Evolutionary conservation across 2,113 vertebrate species (phyloP).

Genomic region (Sebastes schlegelii): DNA sequence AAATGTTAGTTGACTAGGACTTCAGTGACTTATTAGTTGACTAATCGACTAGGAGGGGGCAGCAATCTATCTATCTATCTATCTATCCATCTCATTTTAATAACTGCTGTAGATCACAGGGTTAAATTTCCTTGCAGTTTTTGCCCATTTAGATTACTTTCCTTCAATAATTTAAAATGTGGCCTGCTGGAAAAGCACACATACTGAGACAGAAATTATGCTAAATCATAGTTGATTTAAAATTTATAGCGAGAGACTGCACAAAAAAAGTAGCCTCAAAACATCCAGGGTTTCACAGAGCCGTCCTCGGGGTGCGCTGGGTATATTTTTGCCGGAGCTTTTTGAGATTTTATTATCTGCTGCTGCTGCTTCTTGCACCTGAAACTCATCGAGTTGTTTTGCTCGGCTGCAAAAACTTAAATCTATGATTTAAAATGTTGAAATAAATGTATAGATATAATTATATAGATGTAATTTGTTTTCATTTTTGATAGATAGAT

Average conservation of each 20-base stretch:
- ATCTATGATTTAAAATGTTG: not conserved
- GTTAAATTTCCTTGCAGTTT: not conserved
- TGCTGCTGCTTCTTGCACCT: slow-evolving; percentile 27
- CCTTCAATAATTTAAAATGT: slow-evolving; percentile 29
- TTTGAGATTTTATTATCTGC: slow-evolving; percentile 42
- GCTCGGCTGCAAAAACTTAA: not conserved
- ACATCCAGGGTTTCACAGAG: slow-evolving; percentile 30
- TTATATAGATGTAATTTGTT: not conserved
- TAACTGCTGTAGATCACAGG: not conserved
- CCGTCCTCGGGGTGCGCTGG: slow-evolving; percentile 17
- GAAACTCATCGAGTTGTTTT: slow-evolving; percentile 12
- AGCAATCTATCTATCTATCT: too few relatives aligned
- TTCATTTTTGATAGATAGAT: not conserved
- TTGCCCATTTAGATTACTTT: slow-evolving; percentile 6
- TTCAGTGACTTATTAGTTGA: too few relatives aligned
- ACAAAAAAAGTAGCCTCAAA: slow-evolving; percentile 52
- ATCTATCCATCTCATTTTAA: not conserved
- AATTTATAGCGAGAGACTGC: slow-evolving; percentile 43
- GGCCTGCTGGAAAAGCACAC: slow-evolving; percentile 29
- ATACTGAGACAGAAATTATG: slow-evolving; percentile 26
- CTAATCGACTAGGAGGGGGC: too few relatives aligned
- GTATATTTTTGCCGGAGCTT: slow-evolving; percentile 27
- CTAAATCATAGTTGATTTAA: slow-evolving; percentile 41
- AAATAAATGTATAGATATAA: not conserved
- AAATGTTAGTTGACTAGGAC: too few relatives aligned